Percentiles rank a stretch among this genome's conserved stretches.
phyloP scores from a whole-genome alignment of 2,888 invertebrate genomes.

The Malacosoma neustria region DNA sequence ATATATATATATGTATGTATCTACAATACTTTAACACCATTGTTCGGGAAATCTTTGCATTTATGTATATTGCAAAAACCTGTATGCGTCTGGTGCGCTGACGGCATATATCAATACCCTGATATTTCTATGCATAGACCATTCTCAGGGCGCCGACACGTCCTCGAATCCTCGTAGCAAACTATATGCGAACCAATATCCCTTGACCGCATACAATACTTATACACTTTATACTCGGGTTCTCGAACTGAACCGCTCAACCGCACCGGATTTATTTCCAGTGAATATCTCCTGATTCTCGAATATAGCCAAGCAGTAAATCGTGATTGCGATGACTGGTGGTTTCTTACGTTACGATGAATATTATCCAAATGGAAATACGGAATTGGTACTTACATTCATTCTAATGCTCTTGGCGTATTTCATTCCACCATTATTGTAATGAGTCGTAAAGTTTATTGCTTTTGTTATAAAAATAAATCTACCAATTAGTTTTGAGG shows the following conservation, averaged over 20 bases:
- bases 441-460: conserved; percentile 59
- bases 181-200: conserved; percentile 37
- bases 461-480: conserved; percentile 43
- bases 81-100: conserved; percentile 35
- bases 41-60: conserved; percentile 31
- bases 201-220: conserved; percentile 36
- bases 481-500: conserved; percentile 34
- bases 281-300: conserved; percentile 32
- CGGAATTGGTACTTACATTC: conserved; percentile 31
- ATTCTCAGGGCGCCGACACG: conserved; percentile 34
- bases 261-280: conserved; percentile 49
- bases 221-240: conserved; percentile 37
- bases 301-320: conserved; percentile 33
- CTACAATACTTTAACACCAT: conserved; percentile 29
- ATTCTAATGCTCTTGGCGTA: conserved; percentile 42
- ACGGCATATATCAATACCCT: conserved; percentile 32
- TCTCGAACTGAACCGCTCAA: conserved; percentile 33
- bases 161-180: conserved; percentile 25
- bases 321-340: conserved; percentile 29
- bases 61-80: conserved; percentile 35
- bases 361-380: conserved; percentile 36
- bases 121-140: conserved; percentile 26
- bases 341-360: conserved; percentile 21
- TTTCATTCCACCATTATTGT: conserved; percentile 56
- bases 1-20: too few species aligned